Evolutionary conservation across 1,140 invertebrate genomes (phyloP).

Genomic region (Periplaneta americana): DNA sequence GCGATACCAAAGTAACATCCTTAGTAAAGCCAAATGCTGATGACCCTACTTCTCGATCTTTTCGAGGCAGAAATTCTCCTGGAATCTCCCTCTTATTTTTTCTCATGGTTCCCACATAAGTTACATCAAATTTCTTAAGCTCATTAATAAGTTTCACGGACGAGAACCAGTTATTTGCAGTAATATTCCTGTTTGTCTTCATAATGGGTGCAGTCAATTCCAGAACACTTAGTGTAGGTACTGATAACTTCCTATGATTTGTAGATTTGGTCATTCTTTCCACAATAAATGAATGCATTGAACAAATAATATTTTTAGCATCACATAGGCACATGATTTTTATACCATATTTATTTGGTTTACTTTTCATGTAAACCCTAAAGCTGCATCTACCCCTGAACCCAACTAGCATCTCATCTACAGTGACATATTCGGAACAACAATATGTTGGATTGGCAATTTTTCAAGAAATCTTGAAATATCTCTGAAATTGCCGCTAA

Average conservation of each 20-base stretch:
- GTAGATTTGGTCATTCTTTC: slow-evolving; percentile 30
- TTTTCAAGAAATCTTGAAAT: no score
- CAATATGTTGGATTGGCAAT: slow-evolving; percentile 32
- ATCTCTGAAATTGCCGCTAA: no score
- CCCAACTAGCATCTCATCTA: no score
- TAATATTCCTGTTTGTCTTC: slow-evolving; percentile 26
- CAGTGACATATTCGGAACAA: slow-evolving; percentile 30
- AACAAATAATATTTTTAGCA: slow-evolving; percentile 29
- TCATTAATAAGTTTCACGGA: slow-evolving; percentile 28
- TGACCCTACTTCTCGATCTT: slow-evolving; percentile 16
- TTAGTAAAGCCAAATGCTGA: slow-evolving; percentile 28
- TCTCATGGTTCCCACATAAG: slow-evolving; percentile 26
- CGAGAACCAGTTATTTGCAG: slow-evolving; percentile 28
- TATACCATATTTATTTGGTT: slow-evolving; percentile 39
- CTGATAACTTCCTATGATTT: no score
- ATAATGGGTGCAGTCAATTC: no score
- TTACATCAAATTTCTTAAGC: slow-evolving; percentile 22
- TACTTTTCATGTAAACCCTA: slow-evolving; percentile 37
- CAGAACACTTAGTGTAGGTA: no score
- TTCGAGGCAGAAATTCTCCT: slow-evolving; percentile 27
- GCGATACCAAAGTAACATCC: slow-evolving; percentile 23
- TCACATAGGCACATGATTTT: no score
- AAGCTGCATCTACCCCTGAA: slow-evolving; percentile 37
- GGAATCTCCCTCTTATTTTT: slow-evolving; percentile 27
- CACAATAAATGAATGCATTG: slow-evolving; percentile 31